phyloP scores from a whole-genome alignment of 2,888 invertebrate species.

The Vandiemenella viatica region DNA sequence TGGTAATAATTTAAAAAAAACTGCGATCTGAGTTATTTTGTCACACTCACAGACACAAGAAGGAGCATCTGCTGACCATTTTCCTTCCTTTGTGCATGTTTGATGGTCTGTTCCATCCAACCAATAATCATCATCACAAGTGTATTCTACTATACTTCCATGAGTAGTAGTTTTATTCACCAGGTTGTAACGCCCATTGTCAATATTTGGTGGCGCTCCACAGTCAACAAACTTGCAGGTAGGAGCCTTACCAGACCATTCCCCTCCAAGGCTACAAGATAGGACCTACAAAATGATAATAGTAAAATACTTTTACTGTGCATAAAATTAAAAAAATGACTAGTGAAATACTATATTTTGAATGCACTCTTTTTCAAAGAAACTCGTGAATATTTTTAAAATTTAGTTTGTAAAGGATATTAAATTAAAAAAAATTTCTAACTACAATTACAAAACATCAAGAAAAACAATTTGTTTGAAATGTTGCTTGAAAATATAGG shows the following conservation, averaged over 20 bases:
- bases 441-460: too few relatives aligned
- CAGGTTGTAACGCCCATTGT: conserved; percentile 55
- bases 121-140: conserved; percentile 72
- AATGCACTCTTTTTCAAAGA: too few relatives aligned
- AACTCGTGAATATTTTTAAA: too few relatives aligned
- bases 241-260: conserved; percentile 67
- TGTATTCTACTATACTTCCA: conserved; percentile 61
- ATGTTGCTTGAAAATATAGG: too few relatives aligned
- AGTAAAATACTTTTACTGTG: too few relatives aligned
- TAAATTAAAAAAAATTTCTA: not conserved
- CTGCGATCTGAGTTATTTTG: too few relatives aligned
- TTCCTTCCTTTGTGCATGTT: conserved; percentile 66
- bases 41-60: conserved; percentile 62
- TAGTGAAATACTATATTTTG: too few relatives aligned
- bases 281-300: conserved; percentile 42
- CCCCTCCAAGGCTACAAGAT: conserved; percentile 71
- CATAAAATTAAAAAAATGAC: conserved; percentile 3
- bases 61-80: conserved; percentile 74
- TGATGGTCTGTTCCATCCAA: conserved; percentile 50
- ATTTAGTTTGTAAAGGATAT: too few relatives aligned
- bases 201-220: conserved; percentile 63
- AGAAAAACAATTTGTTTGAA: too few relatives aligned
- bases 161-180: conserved; percentile 70
- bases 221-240: conserved; percentile 77
- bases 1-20: too few relatives aligned